Conservation (phyloP, 2,888 invertebrate species). For the Aelia acuminata region DNA sequence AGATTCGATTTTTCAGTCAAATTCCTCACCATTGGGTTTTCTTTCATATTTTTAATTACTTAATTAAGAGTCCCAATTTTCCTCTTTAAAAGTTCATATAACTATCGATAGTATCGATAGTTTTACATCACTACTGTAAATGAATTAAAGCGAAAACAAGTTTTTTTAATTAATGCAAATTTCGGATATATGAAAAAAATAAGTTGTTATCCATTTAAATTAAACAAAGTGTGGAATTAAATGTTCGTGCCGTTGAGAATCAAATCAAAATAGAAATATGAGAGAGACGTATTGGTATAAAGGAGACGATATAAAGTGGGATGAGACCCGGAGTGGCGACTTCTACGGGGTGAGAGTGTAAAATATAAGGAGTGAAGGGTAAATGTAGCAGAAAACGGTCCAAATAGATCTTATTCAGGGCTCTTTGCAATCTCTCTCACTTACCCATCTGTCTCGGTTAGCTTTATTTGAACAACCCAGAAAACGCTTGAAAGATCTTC, state of each 20-base stretch:
- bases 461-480: background rate
- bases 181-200: too few species aligned
- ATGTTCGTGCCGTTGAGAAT: background rate
- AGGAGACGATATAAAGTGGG: background rate
- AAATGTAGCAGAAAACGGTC: constrained; percentile 41
- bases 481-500: background rate
- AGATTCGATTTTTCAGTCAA: too few species aligned
- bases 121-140: too few species aligned
- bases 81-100: too few species aligned
- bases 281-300: background rate
- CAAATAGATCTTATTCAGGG: constrained; percentile 26
- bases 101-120: too few species aligned
- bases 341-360: background rate
- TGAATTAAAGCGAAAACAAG: too few species aligned
- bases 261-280: background rate
- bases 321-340: constrained; percentile 4
- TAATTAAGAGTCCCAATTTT: too few species aligned
- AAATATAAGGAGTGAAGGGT: constrained; percentile 36
- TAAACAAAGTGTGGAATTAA: too few species aligned
- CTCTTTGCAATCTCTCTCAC: background rate
- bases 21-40: too few species aligned
- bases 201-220: too few species aligned
- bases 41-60: too few species aligned
- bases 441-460: background rate
- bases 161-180: too few species aligned